Conservation (phyloP, 2,888 invertebrate genomes). For the Aradus depressus region DNA sequence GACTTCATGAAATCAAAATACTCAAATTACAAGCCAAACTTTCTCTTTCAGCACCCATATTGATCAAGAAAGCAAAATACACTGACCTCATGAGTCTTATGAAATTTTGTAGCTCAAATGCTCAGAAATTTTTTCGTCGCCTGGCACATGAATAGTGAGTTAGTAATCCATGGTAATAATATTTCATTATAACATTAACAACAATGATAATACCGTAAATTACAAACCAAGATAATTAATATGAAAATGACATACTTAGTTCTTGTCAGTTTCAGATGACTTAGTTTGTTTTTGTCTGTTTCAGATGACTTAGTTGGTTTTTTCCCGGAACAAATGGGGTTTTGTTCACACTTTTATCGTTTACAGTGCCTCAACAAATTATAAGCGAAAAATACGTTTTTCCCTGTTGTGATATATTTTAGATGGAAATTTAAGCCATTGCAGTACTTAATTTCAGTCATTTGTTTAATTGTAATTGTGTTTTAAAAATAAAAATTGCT, state of each 20-base stretch:
- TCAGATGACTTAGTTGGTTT: too few relatives aligned
- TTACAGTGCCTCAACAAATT: neutral
- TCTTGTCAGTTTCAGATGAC: conserved; percentile 8
- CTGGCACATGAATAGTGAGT: too few relatives aligned
- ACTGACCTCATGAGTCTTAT: neutral
- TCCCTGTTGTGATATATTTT: neutral
- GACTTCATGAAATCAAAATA: neutral
- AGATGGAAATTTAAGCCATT: neutral
- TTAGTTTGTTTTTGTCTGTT: neutral
- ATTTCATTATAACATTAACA: neutral
- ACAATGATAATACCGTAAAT: too few relatives aligned
- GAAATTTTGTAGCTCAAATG: too few relatives aligned
- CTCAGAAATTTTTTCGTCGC: too few relatives aligned
- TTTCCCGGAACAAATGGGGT: neutral
- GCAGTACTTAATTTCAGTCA: neutral
- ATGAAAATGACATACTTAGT: too few relatives aligned
- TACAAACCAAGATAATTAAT: too few relatives aligned
- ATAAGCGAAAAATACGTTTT: neutral
- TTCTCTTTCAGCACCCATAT: neutral
- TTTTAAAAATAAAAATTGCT: conserved; percentile 1
- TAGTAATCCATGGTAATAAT: neutral
- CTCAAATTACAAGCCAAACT: neutral
- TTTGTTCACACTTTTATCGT: neutral
- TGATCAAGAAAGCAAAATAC: neutral
- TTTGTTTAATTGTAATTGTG: conserved; percentile 2